phyloP scores from a whole-genome alignment of 2,113 vertebrate genomes.

The Pycnonotus jocosus region DNA sequence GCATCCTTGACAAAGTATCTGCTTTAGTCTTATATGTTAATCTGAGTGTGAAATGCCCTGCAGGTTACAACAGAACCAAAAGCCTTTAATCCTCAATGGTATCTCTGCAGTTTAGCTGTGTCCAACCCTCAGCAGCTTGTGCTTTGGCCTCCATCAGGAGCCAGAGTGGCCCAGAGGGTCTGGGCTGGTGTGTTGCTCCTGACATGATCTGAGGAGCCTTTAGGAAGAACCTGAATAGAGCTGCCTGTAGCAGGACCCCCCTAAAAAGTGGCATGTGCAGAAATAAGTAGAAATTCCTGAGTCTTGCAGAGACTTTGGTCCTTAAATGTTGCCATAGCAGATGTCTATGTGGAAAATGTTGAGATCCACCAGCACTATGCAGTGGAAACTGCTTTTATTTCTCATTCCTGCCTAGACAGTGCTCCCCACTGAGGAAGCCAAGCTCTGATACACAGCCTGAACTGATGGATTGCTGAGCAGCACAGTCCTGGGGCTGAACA shows the following conservation, averaged over 20 bases:
- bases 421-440: neutral
- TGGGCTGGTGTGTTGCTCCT: neutral
- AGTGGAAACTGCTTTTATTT: neutral
- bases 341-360: neutral
- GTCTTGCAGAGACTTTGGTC: neutral
- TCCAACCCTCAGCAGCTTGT: neutral
- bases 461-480: neutral
- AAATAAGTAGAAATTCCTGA: neutral
- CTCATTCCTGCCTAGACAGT: neutral
- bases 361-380: neutral
- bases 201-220: neutral
- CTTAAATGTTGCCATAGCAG: neutral
- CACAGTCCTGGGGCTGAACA: neutral
- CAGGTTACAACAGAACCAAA: neutral
- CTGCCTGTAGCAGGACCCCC: neutral
- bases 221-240: neutral
- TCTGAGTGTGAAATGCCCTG: fast-evolving
- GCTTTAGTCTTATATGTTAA: neutral
- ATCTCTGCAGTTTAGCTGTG: neutral
- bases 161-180: neutral
- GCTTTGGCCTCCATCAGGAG: neutral
- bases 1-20: neutral
- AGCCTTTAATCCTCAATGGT: neutral
- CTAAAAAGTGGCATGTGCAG: neutral
- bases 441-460: neutral